A percentile compares a stretch with the other conserved stretches of the same genome.
These are phyloP conservation scores for Eurytoma californica DNA, from an alignment of 2,888 invertebrate genomes.

Conservation along the genomic window DNA sequence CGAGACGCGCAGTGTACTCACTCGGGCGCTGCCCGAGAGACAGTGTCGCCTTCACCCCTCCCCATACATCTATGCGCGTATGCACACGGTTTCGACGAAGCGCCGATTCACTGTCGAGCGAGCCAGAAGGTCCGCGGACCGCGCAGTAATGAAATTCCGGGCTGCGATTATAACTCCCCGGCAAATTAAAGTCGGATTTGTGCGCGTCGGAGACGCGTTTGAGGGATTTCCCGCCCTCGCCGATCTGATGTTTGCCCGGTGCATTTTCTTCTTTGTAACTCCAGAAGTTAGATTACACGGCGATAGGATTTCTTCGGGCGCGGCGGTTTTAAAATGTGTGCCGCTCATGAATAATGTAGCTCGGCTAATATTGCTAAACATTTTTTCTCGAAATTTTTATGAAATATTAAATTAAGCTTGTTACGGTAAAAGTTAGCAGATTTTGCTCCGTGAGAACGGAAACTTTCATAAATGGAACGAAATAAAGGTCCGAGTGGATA, in stretches of 20 bases:
- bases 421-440: too few relatives aligned
- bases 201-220: not conserved
- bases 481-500: too few relatives aligned
- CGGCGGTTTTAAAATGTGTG: too few relatives aligned
- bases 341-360: too few relatives aligned
- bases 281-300: too few relatives aligned
- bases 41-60: conserved; percentile 2
- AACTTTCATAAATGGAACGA: too few relatives aligned
- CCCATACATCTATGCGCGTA: not conserved
- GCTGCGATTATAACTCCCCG: not conserved
- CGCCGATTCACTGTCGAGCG: conserved; percentile 24
- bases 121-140: not conserved
- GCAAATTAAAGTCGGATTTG: conserved; percentile 9
- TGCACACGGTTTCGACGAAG: conserved; percentile 16
- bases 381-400: too few relatives aligned
- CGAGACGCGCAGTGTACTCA: conserved; percentile 41
- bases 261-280: not conserved
- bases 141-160: not conserved
- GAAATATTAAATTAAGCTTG: too few relatives aligned
- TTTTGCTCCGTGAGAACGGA: too few relatives aligned
- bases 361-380: too few relatives aligned
- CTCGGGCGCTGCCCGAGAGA: not conserved
- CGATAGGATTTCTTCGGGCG: too few relatives aligned
- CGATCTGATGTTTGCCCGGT: not conserved
- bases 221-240: not conserved